Evolutionary conservation across 2,888 invertebrate genomes (phyloP).

Genomic region (Crioceris asparagi): DNA sequence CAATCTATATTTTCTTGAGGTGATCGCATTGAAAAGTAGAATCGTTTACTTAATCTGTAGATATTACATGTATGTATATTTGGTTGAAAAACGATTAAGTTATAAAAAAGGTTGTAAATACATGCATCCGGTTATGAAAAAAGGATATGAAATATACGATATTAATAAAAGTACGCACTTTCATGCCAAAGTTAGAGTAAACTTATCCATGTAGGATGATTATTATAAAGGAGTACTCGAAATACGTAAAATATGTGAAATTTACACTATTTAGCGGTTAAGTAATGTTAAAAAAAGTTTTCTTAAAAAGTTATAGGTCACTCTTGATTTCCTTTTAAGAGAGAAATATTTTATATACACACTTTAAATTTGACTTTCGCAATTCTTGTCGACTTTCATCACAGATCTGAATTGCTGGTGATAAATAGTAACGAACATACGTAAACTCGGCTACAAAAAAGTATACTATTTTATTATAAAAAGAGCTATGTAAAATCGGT

Average conservation of each 20-base stretch:
- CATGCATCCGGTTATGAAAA: constrained; percentile 31
- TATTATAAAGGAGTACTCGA: constrained; percentile 27
- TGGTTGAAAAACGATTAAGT: constrained; percentile 30
- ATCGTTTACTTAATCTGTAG: constrained; percentile 30
- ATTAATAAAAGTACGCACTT: constrained; percentile 37
- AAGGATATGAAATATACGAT: constrained; percentile 42
- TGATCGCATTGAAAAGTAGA: constrained; percentile 19
- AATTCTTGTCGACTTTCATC: constrained; percentile 20
- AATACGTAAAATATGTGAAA: constrained; percentile 20
- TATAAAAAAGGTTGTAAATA: constrained; percentile 30
- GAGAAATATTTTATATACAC: constrained; percentile 32
- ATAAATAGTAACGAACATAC: constrained; percentile 35
- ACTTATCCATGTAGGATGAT: constrained; percentile 38
- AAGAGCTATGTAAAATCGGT: constrained; percentile 24
- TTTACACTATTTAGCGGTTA: constrained; percentile 5
- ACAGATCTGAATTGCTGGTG: constrained; percentile 27
- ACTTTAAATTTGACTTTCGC: constrained; percentile 25
- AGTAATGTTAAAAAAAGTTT: not conserved
- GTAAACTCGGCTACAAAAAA: constrained; percentile 36
- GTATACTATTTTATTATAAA: constrained; percentile 35
- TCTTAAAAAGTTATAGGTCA: not conserved
- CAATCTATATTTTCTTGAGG: constrained; percentile 5
- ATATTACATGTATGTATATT: constrained; percentile 36
- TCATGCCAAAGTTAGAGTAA: constrained; percentile 42
- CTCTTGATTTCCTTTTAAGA: constrained; percentile 11